Conservation (phyloP, 2,113 vertebrate species). For the Myodes glareolus region DNA sequence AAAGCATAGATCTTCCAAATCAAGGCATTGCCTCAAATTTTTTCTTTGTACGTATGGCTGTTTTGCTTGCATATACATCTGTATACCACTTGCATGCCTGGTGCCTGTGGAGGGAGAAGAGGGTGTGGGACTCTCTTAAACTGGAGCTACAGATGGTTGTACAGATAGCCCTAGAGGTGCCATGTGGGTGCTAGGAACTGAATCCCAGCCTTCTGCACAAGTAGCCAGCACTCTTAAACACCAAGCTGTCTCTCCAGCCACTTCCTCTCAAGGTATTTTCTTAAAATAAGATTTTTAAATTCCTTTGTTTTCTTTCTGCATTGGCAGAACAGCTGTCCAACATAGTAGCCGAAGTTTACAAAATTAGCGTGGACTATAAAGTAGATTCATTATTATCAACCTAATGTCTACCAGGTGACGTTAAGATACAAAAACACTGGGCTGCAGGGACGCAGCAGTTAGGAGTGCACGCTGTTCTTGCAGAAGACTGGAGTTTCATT, state of each 20-base stretch:
- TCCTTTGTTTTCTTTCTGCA: slow-evolving; percentile 30
- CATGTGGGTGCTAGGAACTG: background rate
- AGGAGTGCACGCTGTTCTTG: background rate
- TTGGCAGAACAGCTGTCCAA: background rate
- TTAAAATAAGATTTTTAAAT: slow-evolving; percentile 39
- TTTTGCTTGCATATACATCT: background rate
- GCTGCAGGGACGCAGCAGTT: background rate
- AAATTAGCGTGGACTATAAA: background rate
- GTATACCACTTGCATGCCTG: background rate
- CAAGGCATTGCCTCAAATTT: background rate
- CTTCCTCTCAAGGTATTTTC: background rate
- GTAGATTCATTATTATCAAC: too few species aligned
- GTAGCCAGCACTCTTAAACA: background rate
- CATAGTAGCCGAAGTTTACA: background rate
- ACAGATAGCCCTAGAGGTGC: too few species aligned
- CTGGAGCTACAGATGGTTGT: background rate
- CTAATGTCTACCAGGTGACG: background rate
- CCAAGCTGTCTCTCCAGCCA: background rate
- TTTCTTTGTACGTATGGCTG: background rate
- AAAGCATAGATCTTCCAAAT: background rate
- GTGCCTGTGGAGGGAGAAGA: background rate
- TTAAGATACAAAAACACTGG: background rate
- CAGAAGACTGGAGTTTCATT: background rate
- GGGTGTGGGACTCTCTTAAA: background rate
- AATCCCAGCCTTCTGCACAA: background rate